Percentiles rank a stretch among this genome's conserved stretches.
These are phyloP conservation scores for Paracanthobrama guichenoti DNA, from an alignment of 2,113 vertebrate species.

Conservation along the genomic window DNA sequence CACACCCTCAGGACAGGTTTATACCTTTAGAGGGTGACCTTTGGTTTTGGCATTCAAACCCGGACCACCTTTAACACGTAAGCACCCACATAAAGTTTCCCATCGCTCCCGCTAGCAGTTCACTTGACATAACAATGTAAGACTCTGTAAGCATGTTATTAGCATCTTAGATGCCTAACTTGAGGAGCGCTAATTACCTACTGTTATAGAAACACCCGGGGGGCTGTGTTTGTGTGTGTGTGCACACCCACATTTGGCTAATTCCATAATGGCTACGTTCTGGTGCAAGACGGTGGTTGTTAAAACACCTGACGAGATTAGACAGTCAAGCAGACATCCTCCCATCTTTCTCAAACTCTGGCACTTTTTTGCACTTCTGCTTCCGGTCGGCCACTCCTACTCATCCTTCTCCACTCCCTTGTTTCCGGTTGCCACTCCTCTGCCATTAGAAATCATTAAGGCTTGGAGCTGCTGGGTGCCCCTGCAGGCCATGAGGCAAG, in stretches of 20 bases:
- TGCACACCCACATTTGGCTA: slow-evolving; percentile 32
- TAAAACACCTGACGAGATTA: slow-evolving; percentile 60
- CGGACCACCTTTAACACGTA: slow-evolving; percentile 62
- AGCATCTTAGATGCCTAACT: slow-evolving; percentile 46
- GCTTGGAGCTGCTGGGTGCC: slow-evolving; percentile 69
- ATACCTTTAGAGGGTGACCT: slow-evolving; percentile 63
- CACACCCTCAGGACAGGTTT: slow-evolving; percentile 68
- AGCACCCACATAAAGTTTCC: slow-evolving; percentile 24
- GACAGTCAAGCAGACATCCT: slow-evolving; percentile 41
- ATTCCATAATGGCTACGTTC: slow-evolving; percentile 54
- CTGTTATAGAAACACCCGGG: slow-evolving; percentile 35
- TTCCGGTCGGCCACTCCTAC: slow-evolving; percentile 48
- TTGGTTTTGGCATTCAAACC: slow-evolving; percentile 56
- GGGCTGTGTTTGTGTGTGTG: slow-evolving; percentile 26
- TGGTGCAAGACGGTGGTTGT: slow-evolving; percentile 59
- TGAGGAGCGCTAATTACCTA: slow-evolving; percentile 54
- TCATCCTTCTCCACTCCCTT: slow-evolving; percentile 66
- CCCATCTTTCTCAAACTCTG: slow-evolving; percentile 54
- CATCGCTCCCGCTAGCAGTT: slow-evolving; percentile 42
- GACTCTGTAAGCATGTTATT: slow-evolving; percentile 49
- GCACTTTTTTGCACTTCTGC: slow-evolving; percentile 18
- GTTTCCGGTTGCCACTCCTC: slow-evolving; percentile 77
- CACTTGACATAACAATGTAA: slow-evolving; percentile 57
- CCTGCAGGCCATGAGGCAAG: slow-evolving; percentile 72
- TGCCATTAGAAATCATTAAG: slow-evolving; percentile 78